Evolutionary conservation across 2,888 invertebrate genomes (phyloP), one percentile per base, ranked within the genome.

Genomic region (Gnatocerus cornutus): DNA sequence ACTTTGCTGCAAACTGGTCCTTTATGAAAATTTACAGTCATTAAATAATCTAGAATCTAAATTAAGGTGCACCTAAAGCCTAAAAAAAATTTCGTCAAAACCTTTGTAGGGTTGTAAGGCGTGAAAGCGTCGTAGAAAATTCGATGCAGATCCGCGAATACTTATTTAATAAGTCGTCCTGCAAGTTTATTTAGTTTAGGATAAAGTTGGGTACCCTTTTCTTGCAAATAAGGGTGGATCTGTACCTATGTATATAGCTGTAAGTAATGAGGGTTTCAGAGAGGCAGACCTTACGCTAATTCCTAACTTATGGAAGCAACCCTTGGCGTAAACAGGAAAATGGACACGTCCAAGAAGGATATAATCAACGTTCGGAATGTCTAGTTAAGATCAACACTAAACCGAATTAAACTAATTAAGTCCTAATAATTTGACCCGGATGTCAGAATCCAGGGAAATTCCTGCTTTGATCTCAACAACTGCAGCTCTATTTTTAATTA

Each of bases 271-370:
- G 56, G 43, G 56, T 56, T 43, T 21, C 41, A 14, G 21, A 56
- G 21, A 56, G 56, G 56, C 43, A 43, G 46, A 59, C 59, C 59
- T 46, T 45, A 13, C 43, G n/a, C 33, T 53, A 53, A 53, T 16
- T 43, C 1, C 56, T 30, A 45, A 59, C 46, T 59, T 59, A 59
- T 33, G 30, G 33, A 45, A 21, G 14, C 29, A 58, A 58, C 59
- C 59, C 59, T 59, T 30, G 9, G 41, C 56, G 56, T 58, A 58
- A 58, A 43, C 56, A 58, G 43, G 56, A 59, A 59, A 59, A 59
- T 59, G 59, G 46, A 46, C 46, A 46, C 46, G 45, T 59, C 59
- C 59, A 59, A 59, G 59, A 29, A 58, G 45, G 45, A 50, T 62
- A 21, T 62, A 62, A 62, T 62, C 62, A 50, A 37, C 27, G 48